A percentile compares a stretch with the other conserved stretches of the same genome.
Conservation (phyloP, 2,888 invertebrate species). For the Chromoteleia sp. region DNA sequence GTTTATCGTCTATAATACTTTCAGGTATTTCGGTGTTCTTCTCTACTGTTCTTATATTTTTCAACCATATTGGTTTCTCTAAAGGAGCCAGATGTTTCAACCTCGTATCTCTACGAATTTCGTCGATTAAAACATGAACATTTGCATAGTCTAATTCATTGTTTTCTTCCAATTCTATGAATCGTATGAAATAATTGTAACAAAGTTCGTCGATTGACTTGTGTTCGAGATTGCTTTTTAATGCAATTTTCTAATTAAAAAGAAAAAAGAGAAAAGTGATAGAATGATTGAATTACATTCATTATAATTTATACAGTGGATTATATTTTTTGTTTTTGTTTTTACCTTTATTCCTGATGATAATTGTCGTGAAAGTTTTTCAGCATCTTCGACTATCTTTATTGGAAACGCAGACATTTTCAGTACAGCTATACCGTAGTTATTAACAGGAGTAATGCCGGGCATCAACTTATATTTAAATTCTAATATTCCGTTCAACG, state of each 20-base stretch:
- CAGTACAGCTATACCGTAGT: constrained; percentile 89
- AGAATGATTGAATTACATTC: neutral
- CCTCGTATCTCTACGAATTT: constrained; percentile 6
- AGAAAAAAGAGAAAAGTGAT: constrained; percentile 1
- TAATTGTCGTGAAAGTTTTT: constrained; percentile 85
- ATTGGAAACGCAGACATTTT: constrained; percentile 87
- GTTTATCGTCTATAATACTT: no score
- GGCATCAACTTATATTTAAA: constrained; percentile 88
- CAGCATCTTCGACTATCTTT: constrained; percentile 86
- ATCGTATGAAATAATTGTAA: constrained; percentile 30
- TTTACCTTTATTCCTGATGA: constrained; percentile 82
- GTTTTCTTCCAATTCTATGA: constrained; percentile 14
- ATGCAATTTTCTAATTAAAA: constrained; percentile 12
- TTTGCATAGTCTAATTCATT: constrained; percentile 21
- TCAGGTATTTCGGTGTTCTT: no score
- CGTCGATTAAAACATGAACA: constrained; percentile 21
- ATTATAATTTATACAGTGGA: constrained; percentile 1
- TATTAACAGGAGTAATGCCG: constrained; percentile 87
- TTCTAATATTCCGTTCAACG: constrained; percentile 84
- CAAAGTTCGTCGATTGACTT: constrained; percentile 30
- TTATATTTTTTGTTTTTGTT: no score
- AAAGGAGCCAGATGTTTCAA: constrained; percentile 7
- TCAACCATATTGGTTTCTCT: constrained; percentile 9
- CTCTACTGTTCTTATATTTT: neutral
- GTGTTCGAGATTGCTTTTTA: neutral